A percentile compares a stretch with the other conserved stretches of the same genome.
Evolutionary conservation across 2,113 vertebrate species (phyloP).

Genomic region (Mustela lutreola): DNA sequence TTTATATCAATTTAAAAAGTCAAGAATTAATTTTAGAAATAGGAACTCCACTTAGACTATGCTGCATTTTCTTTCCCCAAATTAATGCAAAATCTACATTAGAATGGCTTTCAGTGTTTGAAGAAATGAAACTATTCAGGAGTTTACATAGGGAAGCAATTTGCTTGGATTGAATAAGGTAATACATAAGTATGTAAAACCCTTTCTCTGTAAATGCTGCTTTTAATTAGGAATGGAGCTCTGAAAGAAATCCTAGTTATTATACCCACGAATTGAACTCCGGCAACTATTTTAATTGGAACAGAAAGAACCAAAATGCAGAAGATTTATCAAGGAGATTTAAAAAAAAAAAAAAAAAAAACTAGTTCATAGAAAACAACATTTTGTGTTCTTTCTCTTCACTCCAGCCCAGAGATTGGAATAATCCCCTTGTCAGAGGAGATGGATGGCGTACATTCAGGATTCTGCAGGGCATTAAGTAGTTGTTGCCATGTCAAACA

Average conservation of each 20-base stretch:
- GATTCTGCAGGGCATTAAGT: slow-evolving; percentile 67
- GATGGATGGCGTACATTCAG: slow-evolving; percentile 7
- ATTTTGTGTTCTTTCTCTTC: slow-evolving; percentile 60
- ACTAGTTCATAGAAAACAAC: slow-evolving; percentile 32
- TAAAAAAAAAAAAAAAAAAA: background rate
- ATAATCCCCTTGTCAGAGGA: slow-evolving; percentile 74
- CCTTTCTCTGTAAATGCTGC: slow-evolving; percentile 75
- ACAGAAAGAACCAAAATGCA: slow-evolving; percentile 76
- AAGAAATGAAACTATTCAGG: slow-evolving; percentile 79
- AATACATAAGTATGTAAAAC: slow-evolving; percentile 80
- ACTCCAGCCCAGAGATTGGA: slow-evolving; percentile 52
- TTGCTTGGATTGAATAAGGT: slow-evolving; percentile 79
- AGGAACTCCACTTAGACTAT: slow-evolving; percentile 62
- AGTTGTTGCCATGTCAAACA: slow-evolving; percentile 62
- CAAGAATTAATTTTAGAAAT: slow-evolving; percentile 78
- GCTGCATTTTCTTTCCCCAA: slow-evolving; percentile 58
- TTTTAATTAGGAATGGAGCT: slow-evolving; percentile 81
- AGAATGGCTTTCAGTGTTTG: slow-evolving; percentile 74
- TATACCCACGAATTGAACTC: slow-evolving; percentile 73
- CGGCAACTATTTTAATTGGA: slow-evolving; percentile 81
- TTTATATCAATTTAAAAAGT: slow-evolving; percentile 69
- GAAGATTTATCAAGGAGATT: slow-evolving; percentile 73
- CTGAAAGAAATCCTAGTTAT: slow-evolving; percentile 80
- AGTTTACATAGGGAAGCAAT: slow-evolving; percentile 81
- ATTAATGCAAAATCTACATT: slow-evolving; percentile 78